phyloP scores from a whole-genome alignment of 1,140 invertebrate species.

The Leptopilina boulardi region DNA sequence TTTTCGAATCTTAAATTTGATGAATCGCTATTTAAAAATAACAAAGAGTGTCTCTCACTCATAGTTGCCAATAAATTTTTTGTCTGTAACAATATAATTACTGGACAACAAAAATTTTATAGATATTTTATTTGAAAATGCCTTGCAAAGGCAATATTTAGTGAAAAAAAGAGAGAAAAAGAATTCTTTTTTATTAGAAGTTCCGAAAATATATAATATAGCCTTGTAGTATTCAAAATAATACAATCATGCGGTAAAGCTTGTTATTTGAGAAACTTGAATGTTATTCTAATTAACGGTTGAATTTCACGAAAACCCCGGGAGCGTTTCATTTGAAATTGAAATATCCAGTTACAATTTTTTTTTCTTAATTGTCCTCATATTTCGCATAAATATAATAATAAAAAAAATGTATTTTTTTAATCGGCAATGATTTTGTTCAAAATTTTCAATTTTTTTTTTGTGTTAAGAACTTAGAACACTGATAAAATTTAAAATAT shows the following conservation, averaged over 20 bases:
- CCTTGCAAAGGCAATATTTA: constrained; percentile 30
- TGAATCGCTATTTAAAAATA: neutral
- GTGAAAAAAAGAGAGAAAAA: neutral
- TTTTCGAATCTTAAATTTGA: neutral
- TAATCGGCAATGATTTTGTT: no score
- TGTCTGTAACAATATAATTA: neutral
- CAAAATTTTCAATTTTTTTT: no score
- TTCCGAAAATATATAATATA: constrained; percentile 19
- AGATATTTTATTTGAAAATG: constrained; percentile 40
- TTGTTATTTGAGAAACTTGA: neutral
- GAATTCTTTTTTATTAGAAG: neutral
- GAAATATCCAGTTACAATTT: no score
- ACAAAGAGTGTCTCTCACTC: neutral
- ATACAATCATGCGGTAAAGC: neutral
- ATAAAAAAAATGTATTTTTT: no score
- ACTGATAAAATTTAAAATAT: no score
- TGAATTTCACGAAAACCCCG: neutral
- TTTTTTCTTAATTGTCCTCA: no score
- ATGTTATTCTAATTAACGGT: neutral
- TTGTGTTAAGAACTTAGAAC: no score
- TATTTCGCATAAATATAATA: no score
- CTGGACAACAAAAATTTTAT: constrained; percentile 39
- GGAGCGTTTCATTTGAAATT: no score
- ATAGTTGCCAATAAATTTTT: constrained; percentile 12
- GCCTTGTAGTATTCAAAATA: constrained; percentile 27